Evolutionary conservation across 2,888 invertebrate genomes (phyloP).

Genomic region (Argyresthia goedartella): DNA sequence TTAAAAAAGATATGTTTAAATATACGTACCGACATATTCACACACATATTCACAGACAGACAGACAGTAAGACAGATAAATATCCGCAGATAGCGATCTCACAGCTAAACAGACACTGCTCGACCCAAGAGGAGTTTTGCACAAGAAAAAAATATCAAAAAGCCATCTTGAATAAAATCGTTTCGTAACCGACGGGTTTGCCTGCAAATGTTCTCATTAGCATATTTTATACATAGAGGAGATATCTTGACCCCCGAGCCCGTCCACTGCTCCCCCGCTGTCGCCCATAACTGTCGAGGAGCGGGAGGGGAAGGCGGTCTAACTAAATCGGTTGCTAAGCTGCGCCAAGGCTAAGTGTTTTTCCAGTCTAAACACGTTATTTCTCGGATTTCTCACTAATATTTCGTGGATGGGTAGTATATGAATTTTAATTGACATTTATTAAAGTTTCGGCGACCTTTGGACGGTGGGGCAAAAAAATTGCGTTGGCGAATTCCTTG

Average conservation of each 20-base stretch:
- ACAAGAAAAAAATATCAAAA: neutral
- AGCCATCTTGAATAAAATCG: neutral
- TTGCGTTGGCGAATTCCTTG: constrained; percentile 8
- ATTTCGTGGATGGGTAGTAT: neutral
- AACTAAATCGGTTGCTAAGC: neutral
- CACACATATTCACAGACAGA: no score
- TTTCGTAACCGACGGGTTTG: constrained; percentile 8
- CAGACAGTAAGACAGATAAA: no score
- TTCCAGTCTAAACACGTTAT: constrained; percentile 3
- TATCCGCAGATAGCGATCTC: no score
- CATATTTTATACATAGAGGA: constrained; percentile 31
- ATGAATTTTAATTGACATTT: constrained; percentile 1
- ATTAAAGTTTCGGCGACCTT: neutral
- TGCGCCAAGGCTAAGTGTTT: neutral
- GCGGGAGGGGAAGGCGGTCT: neutral
- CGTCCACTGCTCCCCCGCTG: neutral
- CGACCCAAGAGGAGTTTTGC: neutral
- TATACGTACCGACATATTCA: no score
- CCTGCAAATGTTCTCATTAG: constrained; percentile 29
- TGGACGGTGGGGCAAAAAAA: neutral
- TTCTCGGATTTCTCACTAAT: constrained; percentile 2
- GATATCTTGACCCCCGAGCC: constrained; percentile 19
- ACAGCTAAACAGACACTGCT: no score
- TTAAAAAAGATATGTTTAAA: no score
- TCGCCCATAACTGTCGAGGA: neutral